These are phyloP conservation scores for Apotomis betuletana DNA, from an alignment of 2,888 invertebrate species.

Conservation along the genomic window DNA sequence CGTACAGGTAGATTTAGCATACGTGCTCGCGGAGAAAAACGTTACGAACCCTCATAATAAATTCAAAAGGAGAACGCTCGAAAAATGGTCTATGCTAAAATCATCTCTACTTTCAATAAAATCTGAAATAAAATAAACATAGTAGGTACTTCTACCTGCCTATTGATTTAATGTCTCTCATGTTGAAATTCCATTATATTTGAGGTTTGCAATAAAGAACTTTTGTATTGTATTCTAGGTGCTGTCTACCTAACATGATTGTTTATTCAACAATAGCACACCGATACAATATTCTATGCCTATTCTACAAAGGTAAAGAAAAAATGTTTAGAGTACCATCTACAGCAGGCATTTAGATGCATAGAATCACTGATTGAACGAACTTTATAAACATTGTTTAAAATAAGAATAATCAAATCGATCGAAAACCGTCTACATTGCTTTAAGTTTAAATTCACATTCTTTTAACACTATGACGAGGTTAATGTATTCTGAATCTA, in stretches of 20 bases:
- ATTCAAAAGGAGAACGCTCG: conserved; percentile 13
- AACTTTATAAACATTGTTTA: neutral
- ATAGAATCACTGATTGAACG: neutral
- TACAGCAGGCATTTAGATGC: too few relatives aligned
- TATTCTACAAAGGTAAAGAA: too few relatives aligned
- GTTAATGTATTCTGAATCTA: conserved; percentile 15
- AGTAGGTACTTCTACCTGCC: too few relatives aligned
- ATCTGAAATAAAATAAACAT: too few relatives aligned
- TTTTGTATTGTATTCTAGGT: too few relatives aligned
- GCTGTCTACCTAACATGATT: too few relatives aligned
- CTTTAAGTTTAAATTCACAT: neutral
- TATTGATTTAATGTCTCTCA: too few relatives aligned
- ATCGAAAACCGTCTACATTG: neutral
- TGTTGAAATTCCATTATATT: too few relatives aligned
- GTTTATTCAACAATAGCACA: too few relatives aligned
- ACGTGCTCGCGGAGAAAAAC: conserved; percentile 10
- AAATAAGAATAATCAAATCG: neutral
- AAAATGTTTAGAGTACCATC: too few relatives aligned
- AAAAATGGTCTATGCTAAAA: conserved; percentile 12
- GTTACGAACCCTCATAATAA: conserved; percentile 15
- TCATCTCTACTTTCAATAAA: neutral
- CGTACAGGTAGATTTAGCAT: neutral
- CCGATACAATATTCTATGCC: too few relatives aligned
- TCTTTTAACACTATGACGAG: neutral
- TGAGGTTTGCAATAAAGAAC: too few relatives aligned